Conservation (phyloP, 2,888 invertebrate species). For the Drosophila neotestacea region DNA sequence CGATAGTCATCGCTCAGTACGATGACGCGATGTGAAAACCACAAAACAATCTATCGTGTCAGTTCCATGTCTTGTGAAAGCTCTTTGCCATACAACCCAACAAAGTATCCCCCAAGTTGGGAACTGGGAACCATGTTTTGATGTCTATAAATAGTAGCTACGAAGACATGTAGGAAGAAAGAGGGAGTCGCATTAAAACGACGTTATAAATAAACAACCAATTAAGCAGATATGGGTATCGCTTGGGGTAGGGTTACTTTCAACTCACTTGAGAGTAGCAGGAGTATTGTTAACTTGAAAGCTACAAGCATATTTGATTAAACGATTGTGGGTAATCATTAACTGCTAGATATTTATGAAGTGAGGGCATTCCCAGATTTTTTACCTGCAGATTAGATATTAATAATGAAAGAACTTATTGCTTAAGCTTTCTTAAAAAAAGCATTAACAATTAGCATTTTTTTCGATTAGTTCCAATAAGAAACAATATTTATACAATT, state of each 20-base stretch:
- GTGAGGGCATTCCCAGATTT: slow-evolving; percentile 13
- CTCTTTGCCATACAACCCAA: slow-evolving; percentile 3
- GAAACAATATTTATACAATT: background rate
- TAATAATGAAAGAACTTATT: background rate
- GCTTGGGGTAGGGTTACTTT: slow-evolving; percentile 65
- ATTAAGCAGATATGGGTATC: slow-evolving; percentile 51
- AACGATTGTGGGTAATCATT: slow-evolving; percentile 33
- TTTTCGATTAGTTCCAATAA: background rate
- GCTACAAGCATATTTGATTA: slow-evolving; percentile 24
- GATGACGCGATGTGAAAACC: slow-evolving; percentile 40
- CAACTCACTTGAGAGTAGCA: slow-evolving; percentile 5
- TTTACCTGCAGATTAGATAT: slow-evolving; percentile 23
- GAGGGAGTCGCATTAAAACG: slow-evolving; percentile 44
- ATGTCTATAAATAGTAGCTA: slow-evolving; percentile 57
- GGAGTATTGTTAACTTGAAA: slow-evolving; percentile 18
- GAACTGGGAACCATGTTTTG: slow-evolving; percentile 20
- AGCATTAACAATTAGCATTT: background rate
- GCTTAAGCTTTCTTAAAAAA: no score
- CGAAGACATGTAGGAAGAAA: background rate
- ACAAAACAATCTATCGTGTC: slow-evolving; percentile 32
- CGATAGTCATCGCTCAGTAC: slow-evolving; percentile 42
- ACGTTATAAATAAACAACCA: slow-evolving; percentile 59
- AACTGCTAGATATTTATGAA: slow-evolving; percentile 26
- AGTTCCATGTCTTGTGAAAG: slow-evolving; percentile 35
- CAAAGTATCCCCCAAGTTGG: slow-evolving; percentile 30